Conservation (phyloP, 2,113 vertebrate species). For the Salvelinus sp. region DNA sequence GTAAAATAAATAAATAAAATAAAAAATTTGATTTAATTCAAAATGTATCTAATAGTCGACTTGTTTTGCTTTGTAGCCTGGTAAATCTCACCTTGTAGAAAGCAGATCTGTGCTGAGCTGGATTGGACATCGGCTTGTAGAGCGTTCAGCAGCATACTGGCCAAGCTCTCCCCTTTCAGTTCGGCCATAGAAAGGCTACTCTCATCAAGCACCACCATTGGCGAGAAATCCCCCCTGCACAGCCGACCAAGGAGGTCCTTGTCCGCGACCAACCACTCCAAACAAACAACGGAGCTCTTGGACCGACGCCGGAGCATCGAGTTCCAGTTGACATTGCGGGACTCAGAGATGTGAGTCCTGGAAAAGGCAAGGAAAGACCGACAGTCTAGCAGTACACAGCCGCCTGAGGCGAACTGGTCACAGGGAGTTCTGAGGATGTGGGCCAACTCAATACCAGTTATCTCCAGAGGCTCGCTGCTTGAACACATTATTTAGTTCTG, state of each 20-base stretch:
- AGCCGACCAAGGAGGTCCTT: conserved; percentile 73
- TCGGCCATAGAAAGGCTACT: conserved; percentile 63
- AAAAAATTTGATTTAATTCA: too few species aligned
- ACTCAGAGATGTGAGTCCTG: conserved; percentile 69
- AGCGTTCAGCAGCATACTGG: conserved; percentile 74
- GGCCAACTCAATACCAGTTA: conserved; percentile 71
- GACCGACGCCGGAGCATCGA: conserved; percentile 79
- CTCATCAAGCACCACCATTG: conserved; percentile 80
- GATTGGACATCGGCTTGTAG: conserved; percentile 71
- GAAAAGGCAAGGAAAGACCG: conserved; percentile 82
- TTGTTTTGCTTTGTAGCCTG: too few species aligned
- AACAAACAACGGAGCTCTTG: conserved; percentile 71
- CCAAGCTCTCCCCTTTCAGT: conserved; percentile 73
- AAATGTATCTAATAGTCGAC: too few species aligned
- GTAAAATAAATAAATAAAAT: too few species aligned
- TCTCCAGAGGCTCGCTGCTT: conserved; percentile 57
- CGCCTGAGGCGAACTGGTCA: conserved; percentile 62
- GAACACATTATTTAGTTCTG: conserved; percentile 35
- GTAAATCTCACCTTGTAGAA: conserved; percentile 73
- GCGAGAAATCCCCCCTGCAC: conserved; percentile 69
- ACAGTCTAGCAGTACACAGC: conserved; percentile 81
- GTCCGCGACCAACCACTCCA: conserved; percentile 83
- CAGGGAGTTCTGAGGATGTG: conserved; percentile 72
- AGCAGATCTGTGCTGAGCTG: conserved; percentile 69
- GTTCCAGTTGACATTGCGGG: conserved; percentile 84